Evolutionary conservation across 2,797 vertebrate genomes (phyloP), one percentile per base, ranked within the genome.

Genomic region (Rhodeus uyekii): DNA sequence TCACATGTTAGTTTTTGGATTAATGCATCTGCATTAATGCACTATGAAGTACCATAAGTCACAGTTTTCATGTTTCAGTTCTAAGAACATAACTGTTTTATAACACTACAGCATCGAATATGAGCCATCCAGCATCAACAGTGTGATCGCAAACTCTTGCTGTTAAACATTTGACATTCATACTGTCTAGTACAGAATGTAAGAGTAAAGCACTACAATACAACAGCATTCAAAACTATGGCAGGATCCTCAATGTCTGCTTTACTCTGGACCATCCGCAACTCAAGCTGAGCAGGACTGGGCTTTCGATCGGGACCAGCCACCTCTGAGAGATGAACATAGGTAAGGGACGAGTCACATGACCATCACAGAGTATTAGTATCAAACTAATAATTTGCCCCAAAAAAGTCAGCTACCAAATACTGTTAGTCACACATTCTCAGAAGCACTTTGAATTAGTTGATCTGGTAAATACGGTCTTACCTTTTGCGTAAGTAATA

Each of bases 211-310:
- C 1, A n/a, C 76, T 87, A 84, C 34, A 87, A 19, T 18, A 85
- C 22, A 29, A 82, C 71, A 12, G 96, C 97, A 83, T 94, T 91
- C 82, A 98, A 90, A 44, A 96, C 94, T 34, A 97, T 92, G 90
- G 94, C 93, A 1, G 98, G 98, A 87, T 97, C 93, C 91, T 99
- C 97, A 27, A 99, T 99, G 93, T 99, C 97, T 2, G 89, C 93
- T 92, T 97, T 98, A 94, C 98, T 99, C 94, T 99, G 98, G 50
- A 99, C 94, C 97, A 99, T 97, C 87, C 96, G 93, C 87, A 99
- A 91, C 93, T 99, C 98, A 90, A 99, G 94, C 81, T 98, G 96
- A 60, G 96, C 95, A 13, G 96, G 93, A 85, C 90, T 96, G 73
- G 97, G 97, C 85, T 91, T 96, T 85, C 89, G 94, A 68, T 96